A percentile compares a stretch with the other conserved stretches of the same genome.
Evolutionary conservation across 2,113 vertebrate species (phyloP).

Genomic region (Triplophysa tibetana): DNA sequence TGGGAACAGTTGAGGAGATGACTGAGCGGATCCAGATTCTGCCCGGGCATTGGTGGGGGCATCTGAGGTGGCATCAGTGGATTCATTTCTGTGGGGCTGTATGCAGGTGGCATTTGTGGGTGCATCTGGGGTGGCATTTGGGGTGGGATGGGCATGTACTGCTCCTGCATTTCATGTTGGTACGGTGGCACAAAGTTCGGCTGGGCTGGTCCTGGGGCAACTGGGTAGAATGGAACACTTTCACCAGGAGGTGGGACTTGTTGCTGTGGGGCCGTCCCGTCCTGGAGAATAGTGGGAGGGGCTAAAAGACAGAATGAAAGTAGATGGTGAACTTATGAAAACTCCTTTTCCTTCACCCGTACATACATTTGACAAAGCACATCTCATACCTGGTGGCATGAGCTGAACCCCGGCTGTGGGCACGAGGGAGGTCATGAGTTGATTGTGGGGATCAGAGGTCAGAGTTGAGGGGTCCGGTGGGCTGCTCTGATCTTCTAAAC

Average conservation of each 20-base stretch:
- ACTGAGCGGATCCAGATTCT: slow-evolving; percentile 58
- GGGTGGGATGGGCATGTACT: slow-evolving; percentile 53
- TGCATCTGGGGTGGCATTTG: slow-evolving; percentile 33
- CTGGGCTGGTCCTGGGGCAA: slow-evolving; percentile 59
- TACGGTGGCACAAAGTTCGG: slow-evolving; percentile 63
- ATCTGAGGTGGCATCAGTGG: slow-evolving; percentile 32
- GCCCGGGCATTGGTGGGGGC: slow-evolving; percentile 3
- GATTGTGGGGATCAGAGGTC: slow-evolving; percentile 76
- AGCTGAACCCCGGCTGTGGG: slow-evolving; percentile 79
- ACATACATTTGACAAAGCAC: not conserved
- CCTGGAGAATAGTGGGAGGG: slow-evolving; percentile 76
- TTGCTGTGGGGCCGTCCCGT: slow-evolving; percentile 62
- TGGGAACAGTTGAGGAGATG: slow-evolving; percentile 66
- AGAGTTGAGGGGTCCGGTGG: slow-evolving; percentile 71
- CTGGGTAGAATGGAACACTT: slow-evolving; percentile 75
- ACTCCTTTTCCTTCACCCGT: no score
- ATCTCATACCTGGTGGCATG: slow-evolving; percentile 85
- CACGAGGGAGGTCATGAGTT: slow-evolving; percentile 77
- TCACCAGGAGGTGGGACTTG: slow-evolving; percentile 53
- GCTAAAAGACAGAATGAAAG: slow-evolving; percentile 67
- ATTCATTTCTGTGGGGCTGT: not conserved
- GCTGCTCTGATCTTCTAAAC: slow-evolving; percentile 82
- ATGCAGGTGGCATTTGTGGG: slow-evolving; percentile 40
- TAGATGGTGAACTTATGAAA: not conserved
- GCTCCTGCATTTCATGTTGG: slow-evolving; percentile 63